These are phyloP conservation scores for Leptopilina myrica DNA, from an alignment of 2,888 invertebrate species.

Conservation along the genomic window DNA sequence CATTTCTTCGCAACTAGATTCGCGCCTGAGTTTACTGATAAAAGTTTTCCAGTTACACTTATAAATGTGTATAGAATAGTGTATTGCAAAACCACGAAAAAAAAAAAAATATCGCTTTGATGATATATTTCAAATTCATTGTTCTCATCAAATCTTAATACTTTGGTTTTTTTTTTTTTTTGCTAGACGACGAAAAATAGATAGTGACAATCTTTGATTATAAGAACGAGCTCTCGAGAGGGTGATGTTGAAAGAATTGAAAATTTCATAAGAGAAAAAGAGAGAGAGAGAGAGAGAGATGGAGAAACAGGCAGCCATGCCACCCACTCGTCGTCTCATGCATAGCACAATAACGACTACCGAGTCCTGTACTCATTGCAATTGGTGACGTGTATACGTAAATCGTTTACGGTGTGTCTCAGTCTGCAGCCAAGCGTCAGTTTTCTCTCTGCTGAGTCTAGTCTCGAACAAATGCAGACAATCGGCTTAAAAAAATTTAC, in stretches of 20 bases:
- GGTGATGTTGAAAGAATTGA: background rate
- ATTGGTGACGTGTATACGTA: conserved; percentile 27
- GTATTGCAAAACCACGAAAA: background rate
- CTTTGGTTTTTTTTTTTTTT: no score
- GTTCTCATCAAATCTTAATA: no score
- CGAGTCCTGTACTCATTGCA: conserved; percentile 24
- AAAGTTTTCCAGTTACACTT: no score
- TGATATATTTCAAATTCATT: background rate
- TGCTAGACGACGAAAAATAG: background rate
- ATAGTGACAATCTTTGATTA: conserved; percentile 12
- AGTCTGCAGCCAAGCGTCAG: conserved; percentile 29
- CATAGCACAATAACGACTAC: conserved; percentile 34
- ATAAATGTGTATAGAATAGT: no score
- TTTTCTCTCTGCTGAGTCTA: conserved; percentile 23
- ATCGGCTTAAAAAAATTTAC: conserved; percentile 10
- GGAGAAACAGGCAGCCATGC: conserved; percentile 33
- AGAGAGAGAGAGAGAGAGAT: no score
- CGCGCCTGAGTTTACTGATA: no score
- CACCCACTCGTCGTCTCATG: conserved; percentile 44
- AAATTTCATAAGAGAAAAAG: conserved; percentile 22
- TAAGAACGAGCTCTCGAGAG: no score
- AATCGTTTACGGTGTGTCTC: conserved; percentile 18
- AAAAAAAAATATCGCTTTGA: background rate
- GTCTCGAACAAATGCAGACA: conserved; percentile 26
- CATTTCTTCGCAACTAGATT: background rate